A percentile compares a stretch with the other conserved stretches of the same genome.
Conservation (phyloP, 2,888 invertebrate species). For the Acheta domesticus region DNA sequence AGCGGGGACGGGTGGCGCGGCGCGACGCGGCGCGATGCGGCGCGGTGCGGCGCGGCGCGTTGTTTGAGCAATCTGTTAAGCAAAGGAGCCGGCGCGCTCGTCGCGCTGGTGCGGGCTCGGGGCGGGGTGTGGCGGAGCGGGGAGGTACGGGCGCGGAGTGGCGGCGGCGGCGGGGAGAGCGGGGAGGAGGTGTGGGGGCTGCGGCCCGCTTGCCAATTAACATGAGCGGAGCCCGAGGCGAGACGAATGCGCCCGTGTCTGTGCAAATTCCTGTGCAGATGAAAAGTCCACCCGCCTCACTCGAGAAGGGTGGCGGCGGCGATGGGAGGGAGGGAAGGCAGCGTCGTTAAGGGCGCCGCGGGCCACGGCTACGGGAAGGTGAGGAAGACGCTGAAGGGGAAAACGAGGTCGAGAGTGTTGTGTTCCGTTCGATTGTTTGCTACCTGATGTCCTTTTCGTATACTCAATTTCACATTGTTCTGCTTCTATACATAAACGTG, state of each 20-base stretch:
- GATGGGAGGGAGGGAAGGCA: neutral
- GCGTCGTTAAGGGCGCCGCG: neutral
- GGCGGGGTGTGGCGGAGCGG: neutral
- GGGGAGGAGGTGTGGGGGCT: neutral
- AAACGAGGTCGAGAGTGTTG: neutral
- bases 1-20: too few relatives aligned
- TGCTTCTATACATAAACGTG: too few relatives aligned
- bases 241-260: constrained; percentile 18
- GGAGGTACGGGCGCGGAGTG: neutral
- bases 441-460: neutral
- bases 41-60: neutral
- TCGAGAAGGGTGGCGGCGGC: neutral
- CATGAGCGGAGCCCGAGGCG: constrained; percentile 10
- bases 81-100: neutral
- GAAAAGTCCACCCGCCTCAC: neutral
- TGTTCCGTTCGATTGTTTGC: constrained; percentile 7
- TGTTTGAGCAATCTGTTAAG: constrained; percentile 18
- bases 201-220: constrained; percentile 9
- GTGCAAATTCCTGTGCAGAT: constrained; percentile 1
- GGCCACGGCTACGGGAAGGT: neutral
- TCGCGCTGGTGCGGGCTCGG: neutral
- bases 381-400: neutral
- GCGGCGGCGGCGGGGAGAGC: neutral
- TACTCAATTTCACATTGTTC: too few relatives aligned
- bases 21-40: neutral